Percentiles rank a stretch among this genome's conserved stretches.
Evolutionary conservation across 1,140 invertebrate genomes (phyloP).

Genomic region (Heliconius hewitsoni): DNA sequence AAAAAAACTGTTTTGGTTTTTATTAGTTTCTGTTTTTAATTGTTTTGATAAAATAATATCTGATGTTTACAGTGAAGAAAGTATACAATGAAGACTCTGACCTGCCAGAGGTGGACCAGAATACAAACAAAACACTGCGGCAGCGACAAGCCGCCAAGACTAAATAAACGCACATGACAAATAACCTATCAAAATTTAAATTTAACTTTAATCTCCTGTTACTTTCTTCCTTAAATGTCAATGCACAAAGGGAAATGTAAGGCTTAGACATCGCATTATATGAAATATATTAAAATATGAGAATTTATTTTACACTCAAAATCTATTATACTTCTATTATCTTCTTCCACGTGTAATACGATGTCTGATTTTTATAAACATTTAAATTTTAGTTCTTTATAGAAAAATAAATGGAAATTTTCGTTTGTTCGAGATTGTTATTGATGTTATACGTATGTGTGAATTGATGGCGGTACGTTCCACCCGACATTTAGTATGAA

Average conservation of each 20-base stretch:
- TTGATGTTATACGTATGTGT: slow-evolving; percentile 32
- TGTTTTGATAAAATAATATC: slow-evolving; percentile 25
- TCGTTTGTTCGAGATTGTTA: slow-evolving; percentile 37
- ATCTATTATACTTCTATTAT: not conserved
- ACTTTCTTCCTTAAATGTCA: slow-evolving; percentile 38
- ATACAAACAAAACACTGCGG: slow-evolving; percentile 83
- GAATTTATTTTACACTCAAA: slow-evolving; percentile 4
- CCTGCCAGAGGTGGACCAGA: slow-evolving; percentile 84
- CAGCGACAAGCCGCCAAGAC: slow-evolving; percentile 70
- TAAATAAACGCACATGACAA: slow-evolving; percentile 69
- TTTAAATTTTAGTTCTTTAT: not conserved
- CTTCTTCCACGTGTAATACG: slow-evolving; percentile 13
- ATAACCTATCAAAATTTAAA: slow-evolving; percentile 41
- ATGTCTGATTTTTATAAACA: slow-evolving; percentile 10
- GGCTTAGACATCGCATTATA: slow-evolving; percentile 19
- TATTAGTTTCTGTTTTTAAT: not conserved
- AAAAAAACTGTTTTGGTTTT: no score
- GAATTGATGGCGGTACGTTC: slow-evolving; percentile 39
- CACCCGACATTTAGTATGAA: slow-evolving; percentile 52
- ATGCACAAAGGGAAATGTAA: slow-evolving; percentile 45
- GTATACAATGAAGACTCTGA: slow-evolving; percentile 81
- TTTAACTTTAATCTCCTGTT: not conserved
- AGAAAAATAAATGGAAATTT: slow-evolving; percentile 29
- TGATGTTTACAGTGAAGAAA: slow-evolving; percentile 79
- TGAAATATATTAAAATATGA: not conserved